These are phyloP conservation scores for Halictus rubicundus DNA, from an alignment of 1,140 invertebrate genomes.

Conservation along the genomic window DNA sequence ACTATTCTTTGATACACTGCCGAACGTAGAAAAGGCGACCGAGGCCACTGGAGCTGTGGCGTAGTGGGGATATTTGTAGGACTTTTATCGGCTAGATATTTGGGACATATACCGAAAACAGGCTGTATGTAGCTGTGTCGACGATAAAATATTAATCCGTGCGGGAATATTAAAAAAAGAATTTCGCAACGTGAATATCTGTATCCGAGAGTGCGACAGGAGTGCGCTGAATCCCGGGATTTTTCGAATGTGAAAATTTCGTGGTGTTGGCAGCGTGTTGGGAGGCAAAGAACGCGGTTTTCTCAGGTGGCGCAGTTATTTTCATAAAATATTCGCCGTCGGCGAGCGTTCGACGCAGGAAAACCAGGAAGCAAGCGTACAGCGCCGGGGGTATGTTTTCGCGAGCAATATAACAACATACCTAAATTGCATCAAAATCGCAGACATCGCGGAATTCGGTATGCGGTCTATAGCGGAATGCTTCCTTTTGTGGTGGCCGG, in stretches of 20 bases:
- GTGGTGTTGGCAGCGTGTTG: not conserved
- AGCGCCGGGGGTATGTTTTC: slow-evolving; percentile 11
- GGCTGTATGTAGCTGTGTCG: no score
- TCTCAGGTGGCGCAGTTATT: slow-evolving; percentile 5
- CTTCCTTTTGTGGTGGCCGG: not conserved
- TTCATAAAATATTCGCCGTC: slow-evolving; percentile 26
- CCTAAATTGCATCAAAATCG: slow-evolving; percentile 30
- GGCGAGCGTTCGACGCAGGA: not conserved
- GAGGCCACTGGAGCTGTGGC: no score
- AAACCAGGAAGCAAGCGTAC: not conserved
- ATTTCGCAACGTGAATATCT: no score
- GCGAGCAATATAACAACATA: slow-evolving; percentile 18
- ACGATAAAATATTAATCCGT: no score
- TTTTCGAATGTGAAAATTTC: not conserved
- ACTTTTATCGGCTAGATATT: no score
- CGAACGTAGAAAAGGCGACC: no score
- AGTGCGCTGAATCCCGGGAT: not conserved
- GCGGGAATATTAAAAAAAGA: no score
- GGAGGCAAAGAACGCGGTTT: not conserved
- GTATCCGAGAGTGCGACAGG: no score
- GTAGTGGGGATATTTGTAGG: no score
- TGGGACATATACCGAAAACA: no score
- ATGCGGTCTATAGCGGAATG: slow-evolving; percentile 26
- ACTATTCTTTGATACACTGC: no score
- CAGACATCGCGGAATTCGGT: slow-evolving; percentile 39